Conservation (phyloP, 2,797 vertebrate genomes). For the Mionectes olivaceus region DNA sequence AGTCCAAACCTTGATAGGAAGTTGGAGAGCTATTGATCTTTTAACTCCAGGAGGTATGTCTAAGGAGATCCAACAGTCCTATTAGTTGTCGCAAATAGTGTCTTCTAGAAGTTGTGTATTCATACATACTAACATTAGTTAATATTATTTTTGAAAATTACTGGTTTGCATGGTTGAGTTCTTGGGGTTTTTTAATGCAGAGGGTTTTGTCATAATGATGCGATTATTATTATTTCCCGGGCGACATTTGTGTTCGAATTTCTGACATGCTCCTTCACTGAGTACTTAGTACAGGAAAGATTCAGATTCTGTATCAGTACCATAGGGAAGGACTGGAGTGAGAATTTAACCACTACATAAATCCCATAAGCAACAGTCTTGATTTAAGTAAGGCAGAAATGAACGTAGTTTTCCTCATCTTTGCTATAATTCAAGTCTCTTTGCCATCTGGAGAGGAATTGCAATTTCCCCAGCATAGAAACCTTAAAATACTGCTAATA, state of each 20-base stretch:
- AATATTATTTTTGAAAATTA: not conserved
- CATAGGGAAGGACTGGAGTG: not conserved
- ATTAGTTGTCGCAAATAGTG: not conserved
- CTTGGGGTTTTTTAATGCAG: not conserved
- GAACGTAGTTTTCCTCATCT: not conserved
- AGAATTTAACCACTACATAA: not conserved
- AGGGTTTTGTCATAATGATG: not conserved
- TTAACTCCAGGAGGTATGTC: not conserved
- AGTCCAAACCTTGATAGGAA: not conserved
- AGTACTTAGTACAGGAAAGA: not conserved
- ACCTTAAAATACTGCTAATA: conserved; percentile 30
- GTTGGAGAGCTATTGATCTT: not conserved
- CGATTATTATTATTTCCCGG: not conserved
- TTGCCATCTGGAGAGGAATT: not conserved
- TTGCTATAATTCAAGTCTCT: not conserved
- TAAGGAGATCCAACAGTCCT: not conserved
- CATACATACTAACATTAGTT: not conserved
- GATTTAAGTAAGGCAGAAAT: not conserved
- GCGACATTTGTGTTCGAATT: not conserved
- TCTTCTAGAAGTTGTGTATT: not conserved
- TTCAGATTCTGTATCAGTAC: not conserved
- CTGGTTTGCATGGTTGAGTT: not conserved
- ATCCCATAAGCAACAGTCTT: not conserved
- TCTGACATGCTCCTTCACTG: not conserved
- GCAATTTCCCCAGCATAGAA: not conserved